Evolutionary conservation across 1,140 invertebrate species (phyloP), one percentile per base, ranked within the genome.

Genomic region (Brachionus calyciflorus): DNA sequence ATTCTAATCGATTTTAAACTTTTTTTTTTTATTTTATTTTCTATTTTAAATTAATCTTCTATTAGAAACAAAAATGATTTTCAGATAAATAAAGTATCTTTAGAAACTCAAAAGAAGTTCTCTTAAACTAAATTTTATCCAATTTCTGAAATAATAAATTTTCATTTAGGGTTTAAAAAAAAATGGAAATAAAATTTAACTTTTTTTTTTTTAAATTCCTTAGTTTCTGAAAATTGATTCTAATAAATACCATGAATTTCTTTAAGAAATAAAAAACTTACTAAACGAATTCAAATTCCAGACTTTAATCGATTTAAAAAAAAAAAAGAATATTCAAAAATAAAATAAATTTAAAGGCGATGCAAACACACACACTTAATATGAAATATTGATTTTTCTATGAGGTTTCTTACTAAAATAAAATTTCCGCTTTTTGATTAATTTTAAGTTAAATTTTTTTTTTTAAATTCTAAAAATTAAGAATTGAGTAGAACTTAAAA

Each of bases 151-250:
- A 30, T 26, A 14, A 28, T 55, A 24, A 14, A 24, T n/a, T 28
- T 7, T 55, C 28, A 28, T n/a, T 55, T 30, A 55, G 10, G 53
- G 24, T 55, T 55, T 30, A 55, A 55, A 55, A 55, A 55, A n/a
- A n/a, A n/a, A n/a, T n/a, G n/a, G n/a, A n/a, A n/a, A n/a, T n/a
- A n/a, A n/a, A n/a, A 19, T 60, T 40, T 7, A 60, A 60, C 55
- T 37, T 17, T 17, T 33, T 60, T 60, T 60, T 60, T 30, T 37
- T 37, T 60, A 60, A 60, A 37, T 37, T 37, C 9, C 55, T 60
- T 60, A 60, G 55, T 60, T 60, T 60, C 55, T 60, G 55, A 60
- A 60, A 60, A 60, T 60, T 60, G 55, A 60, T 60, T 60, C 37
- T 33, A 60, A 33, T 33, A 37, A 60, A 60, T 60, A 37, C 33